phyloP scores from a whole-genome alignment of 2,888 invertebrate genomes.

The Oxytorus armatus region DNA sequence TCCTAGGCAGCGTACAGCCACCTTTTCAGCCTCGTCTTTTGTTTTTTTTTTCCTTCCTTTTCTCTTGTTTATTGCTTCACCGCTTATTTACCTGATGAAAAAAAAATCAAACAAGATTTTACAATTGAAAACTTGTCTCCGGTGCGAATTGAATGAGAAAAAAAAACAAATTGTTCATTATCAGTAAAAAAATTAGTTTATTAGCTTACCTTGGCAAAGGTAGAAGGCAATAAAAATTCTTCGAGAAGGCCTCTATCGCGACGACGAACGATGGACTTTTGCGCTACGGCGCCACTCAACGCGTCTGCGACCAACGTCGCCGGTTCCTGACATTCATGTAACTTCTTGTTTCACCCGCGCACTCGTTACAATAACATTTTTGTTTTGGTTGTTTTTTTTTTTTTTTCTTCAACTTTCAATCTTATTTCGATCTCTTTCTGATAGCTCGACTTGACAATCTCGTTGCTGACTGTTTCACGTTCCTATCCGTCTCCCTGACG shows the following conservation, averaged over 20 bases:
- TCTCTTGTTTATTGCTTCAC: conserved; percentile 3
- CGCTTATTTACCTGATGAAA: conserved; percentile 44
- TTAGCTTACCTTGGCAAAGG: conserved; percentile 28
- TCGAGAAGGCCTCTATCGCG: conserved; percentile 48
- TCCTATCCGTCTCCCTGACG: conserved; percentile 35
- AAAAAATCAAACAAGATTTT: too few relatives aligned
- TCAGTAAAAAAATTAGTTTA: not conserved
- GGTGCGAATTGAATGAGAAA: not conserved
- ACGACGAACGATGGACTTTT: conserved; percentile 72
- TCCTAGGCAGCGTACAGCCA: conserved; percentile 84
- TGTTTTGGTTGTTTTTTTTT: not conserved
- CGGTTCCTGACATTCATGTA: conserved; percentile 84
- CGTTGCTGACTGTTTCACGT: conserved; percentile 36
- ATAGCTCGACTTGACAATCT: conserved; percentile 43
- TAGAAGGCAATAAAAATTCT: conserved; percentile 20
- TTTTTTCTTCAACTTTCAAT: not conserved
- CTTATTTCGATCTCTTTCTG: conserved; percentile 48
- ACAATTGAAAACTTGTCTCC: not conserved
- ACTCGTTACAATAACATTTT: conserved; percentile 70
- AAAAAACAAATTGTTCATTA: too few relatives aligned
- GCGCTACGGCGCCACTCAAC: conserved; percentile 84
- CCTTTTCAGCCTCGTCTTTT: conserved; percentile 78
- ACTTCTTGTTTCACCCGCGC: conserved; percentile 77
- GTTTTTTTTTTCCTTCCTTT: conserved; percentile 44
- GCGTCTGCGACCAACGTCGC: conserved; percentile 84